Conservation (phyloP, 2,797 vertebrate genomes). For the Sebastes umbrosus region DNA sequence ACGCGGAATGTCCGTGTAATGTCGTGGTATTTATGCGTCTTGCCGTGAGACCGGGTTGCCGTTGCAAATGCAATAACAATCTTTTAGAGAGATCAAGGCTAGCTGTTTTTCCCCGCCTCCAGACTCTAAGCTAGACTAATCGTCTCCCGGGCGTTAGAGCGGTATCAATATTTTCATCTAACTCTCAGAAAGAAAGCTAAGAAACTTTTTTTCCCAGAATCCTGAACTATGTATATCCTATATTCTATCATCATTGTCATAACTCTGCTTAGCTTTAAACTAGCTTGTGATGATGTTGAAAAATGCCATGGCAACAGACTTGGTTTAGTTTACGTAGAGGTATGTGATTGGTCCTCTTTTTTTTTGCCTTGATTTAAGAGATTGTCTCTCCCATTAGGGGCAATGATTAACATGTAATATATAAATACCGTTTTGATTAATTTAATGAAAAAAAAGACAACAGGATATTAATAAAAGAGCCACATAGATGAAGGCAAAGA, state of each 20-base stretch:
- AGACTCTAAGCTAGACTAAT: not conserved
- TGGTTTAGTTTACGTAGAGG: not conserved
- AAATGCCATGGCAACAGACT: not conserved
- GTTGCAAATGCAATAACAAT: too few relatives aligned
- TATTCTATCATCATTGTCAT: not conserved
- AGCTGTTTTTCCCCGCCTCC: not conserved
- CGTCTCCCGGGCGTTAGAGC: not conserved
- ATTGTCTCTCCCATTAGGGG: not conserved
- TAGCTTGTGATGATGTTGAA: not conserved
- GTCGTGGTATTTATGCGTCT: fast-evolving
- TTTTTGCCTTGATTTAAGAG: not conserved
- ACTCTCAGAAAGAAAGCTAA: not conserved
- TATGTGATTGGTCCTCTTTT: not conserved
- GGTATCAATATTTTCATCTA: not conserved
- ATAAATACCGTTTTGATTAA: not conserved
- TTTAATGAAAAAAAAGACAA: not conserved
- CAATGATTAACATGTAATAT: not conserved
- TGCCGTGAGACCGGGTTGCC: too few relatives aligned
- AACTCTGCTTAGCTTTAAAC: not conserved
- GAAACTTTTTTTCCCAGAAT: too few relatives aligned
- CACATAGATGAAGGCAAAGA: not conserved
- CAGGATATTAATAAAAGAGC: not conserved
- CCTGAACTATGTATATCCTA: not conserved
- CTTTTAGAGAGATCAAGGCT: not conserved
- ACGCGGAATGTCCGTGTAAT: fast-evolving